These are phyloP conservation scores for Thryonomys swinderianus DNA, from an alignment of 2,113 vertebrate species.

Conservation along the genomic window DNA sequence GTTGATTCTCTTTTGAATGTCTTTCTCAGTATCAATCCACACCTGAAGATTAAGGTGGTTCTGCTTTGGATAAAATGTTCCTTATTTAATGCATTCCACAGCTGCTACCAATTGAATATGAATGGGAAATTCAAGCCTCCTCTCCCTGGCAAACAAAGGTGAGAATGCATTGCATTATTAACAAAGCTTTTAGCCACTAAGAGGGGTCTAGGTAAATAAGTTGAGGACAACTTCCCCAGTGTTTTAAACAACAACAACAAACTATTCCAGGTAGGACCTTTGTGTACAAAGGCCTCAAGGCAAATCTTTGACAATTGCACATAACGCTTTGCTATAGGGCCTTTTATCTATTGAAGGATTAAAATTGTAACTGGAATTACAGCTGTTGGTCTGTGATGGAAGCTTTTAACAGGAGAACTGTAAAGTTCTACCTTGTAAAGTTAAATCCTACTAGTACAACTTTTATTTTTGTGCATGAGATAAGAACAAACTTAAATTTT, in stretches of 20 bases:
- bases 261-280: background rate
- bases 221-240: background rate
- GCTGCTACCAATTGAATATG: slow-evolving; percentile 70
- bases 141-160: slow-evolving; percentile 65
- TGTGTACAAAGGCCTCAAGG: background rate
- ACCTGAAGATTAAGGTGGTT: slow-evolving; percentile 79
- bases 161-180: slow-evolving; percentile 75
- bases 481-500: background rate
- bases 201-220: slow-evolving; percentile 53
- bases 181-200: slow-evolving; percentile 68
- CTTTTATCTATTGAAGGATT: slow-evolving; percentile 33
- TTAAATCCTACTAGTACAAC: slow-evolving; percentile 16
- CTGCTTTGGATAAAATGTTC: slow-evolving; percentile 73
- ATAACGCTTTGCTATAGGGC: background rate
- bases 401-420: slow-evolving; percentile 1
- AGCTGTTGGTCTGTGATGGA: background rate
- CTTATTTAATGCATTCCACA: slow-evolving; percentile 79
- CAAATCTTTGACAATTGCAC: slow-evolving; percentile 43
- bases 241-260: background rate
- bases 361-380: background rate
- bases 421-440: slow-evolving; percentile 30
- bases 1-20: slow-evolving; percentile 75
- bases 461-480: slow-evolving; percentile 34
- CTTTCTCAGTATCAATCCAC: slow-evolving; percentile 73
- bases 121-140: slow-evolving; percentile 77